Percentiles rank a stretch among this genome's conserved stretches.
Evolutionary conservation across 2,797 vertebrate genomes (phyloP).

Genomic region (Tympanoctomys barrerae): DNA sequence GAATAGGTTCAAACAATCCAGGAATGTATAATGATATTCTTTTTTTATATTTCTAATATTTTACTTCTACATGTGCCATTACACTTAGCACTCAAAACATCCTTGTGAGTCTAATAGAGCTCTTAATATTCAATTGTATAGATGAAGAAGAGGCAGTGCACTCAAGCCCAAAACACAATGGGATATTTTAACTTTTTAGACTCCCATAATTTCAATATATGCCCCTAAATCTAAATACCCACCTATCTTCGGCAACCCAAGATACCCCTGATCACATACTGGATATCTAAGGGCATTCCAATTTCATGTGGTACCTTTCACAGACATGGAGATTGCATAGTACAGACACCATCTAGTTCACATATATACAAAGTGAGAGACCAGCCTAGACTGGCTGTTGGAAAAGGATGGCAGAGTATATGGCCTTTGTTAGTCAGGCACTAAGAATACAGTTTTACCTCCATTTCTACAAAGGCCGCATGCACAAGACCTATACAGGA

Average conservation of each 20-base stretch:
- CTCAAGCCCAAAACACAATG: background rate
- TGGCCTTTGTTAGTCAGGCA: background rate
- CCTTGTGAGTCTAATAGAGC: background rate
- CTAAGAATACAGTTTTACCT: background rate
- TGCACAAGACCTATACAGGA: background rate
- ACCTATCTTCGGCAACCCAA: background rate
- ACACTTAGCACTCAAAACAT: slow-evolving; percentile 13
- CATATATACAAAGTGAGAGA: background rate
- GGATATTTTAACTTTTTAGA: background rate
- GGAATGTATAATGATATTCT: background rate
- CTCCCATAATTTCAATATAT: background rate
- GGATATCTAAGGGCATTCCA: background rate
- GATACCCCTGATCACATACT: background rate
- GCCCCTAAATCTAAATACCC: background rate
- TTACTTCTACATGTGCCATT: slow-evolving; percentile 8
- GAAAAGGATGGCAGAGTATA: slow-evolving; percentile 35
- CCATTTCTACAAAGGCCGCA: background rate
- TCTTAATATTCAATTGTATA: slow-evolving; percentile 26
- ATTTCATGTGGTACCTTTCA: background rate
- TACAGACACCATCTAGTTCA: background rate
- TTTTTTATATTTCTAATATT: slow-evolving; percentile 20
- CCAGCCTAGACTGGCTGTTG: background rate
- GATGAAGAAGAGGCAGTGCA: slow-evolving; percentile 6
- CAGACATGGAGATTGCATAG: background rate
- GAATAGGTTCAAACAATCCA: background rate